Percentiles rank a stretch among this genome's conserved stretches.
Evolutionary conservation across 2,888 invertebrate genomes (phyloP).

Genomic region (Orthonevra nobilis): DNA sequence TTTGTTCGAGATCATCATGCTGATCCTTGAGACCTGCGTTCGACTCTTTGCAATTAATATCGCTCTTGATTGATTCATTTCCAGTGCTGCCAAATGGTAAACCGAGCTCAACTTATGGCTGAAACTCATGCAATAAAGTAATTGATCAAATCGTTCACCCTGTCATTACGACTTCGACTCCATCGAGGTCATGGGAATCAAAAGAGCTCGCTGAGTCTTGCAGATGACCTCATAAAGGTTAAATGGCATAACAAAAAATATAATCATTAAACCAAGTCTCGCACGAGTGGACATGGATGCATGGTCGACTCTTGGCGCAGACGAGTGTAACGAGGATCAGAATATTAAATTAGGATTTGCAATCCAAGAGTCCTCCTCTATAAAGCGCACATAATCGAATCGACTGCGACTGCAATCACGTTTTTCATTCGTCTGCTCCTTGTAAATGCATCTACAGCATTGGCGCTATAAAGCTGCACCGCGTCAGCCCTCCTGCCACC

Average conservation of each 20-base stretch:
- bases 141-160: constrained; percentile 43
- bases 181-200: constrained; percentile 62
- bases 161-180: constrained; percentile 14
- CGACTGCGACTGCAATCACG: constrained; percentile 65
- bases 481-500: constrained; percentile 32
- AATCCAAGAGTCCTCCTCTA: constrained; percentile 59
- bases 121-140: constrained; percentile 42
- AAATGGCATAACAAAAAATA: constrained; percentile 60
- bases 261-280: constrained; percentile 53
- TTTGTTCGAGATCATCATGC: neutral
- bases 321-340: constrained; percentile 62
- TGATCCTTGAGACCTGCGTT: constrained; percentile 2
- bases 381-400: constrained; percentile 55
- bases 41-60: constrained; percentile 27
- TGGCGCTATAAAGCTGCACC: constrained; percentile 10
- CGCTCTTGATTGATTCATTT: constrained; percentile 44
- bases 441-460: no score
- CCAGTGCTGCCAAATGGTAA: constrained; percentile 16
- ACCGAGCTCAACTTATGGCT: constrained; percentile 33
- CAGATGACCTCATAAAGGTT: constrained; percentile 48
- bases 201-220: constrained; percentile 20
- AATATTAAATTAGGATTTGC: constrained; percentile 69
- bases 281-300: constrained; percentile 65
- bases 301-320: constrained; percentile 20
- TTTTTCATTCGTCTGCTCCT: constrained; percentile 61